Evolutionary conservation across 1,140 invertebrate species (phyloP), one percentile per base, ranked within the genome.

Genomic region (Drosophila nikananu): DNA sequence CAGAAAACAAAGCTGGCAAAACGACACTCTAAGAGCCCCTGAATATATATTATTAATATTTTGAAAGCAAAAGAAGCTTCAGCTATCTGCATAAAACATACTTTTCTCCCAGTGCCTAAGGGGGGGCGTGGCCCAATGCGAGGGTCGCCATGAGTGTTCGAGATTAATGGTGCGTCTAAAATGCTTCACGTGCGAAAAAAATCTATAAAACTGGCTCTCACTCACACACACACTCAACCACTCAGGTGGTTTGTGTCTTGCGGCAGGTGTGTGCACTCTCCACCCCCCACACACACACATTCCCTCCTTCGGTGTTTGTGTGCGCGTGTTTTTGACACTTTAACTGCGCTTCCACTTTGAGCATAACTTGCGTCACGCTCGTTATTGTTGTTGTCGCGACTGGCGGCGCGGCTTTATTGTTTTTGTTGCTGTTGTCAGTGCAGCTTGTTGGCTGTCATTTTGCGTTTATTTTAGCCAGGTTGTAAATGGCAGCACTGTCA

Each of bases 261-360:
- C 23, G 52, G 32, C 62, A 67, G 42, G 59, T 64, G 30, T 32
- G 23, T 55, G 52, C 32, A 39, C 12, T 27, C 58, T 30, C 9
- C 35, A 19, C 21, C 2, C 17, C 37, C 5, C 19, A 21, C 30
- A 30, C 30, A 30, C 30, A 9, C 30, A 30, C 30, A 10, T 42
- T 32, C 27, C 35, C 27, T 58, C 21, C 48, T 66, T 74, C 19
- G 30, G 51, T 49, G 62, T 74, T 72, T 55, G 59, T 71, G 61
- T 65, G 79, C 58, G 83, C 58, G 68, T 87, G 84, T 72, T 90
- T 90, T 80, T 90, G 86, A 90, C 86, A 90, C 86, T 80, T 90
- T 90, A 86, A 90, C 81, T 86, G 61, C 75, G 64, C 81, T 81
- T 61, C 59, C 66, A 86, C 73, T 73, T 76, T 59, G 70, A 73